Percentiles rank a stretch among this genome's conserved stretches.
These are phyloP conservation scores for Remorina albescens DNA, from an alignment of 2,797 vertebrate species.

Conservation along the genomic window DNA sequence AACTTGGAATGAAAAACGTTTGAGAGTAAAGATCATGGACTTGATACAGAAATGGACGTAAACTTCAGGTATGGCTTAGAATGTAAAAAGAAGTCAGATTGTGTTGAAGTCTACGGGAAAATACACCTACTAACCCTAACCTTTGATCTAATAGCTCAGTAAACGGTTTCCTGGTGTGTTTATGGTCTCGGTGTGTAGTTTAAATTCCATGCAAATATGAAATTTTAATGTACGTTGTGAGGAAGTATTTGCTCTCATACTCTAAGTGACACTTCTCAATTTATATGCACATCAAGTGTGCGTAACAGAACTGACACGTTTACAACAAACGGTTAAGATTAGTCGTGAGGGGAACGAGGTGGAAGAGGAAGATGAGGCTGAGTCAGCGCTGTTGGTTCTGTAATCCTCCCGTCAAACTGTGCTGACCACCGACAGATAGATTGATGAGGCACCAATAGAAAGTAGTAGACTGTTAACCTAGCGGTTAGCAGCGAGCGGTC, in stretches of 20 bases:
- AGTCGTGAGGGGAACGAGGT: not conserved
- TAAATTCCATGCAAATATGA: too few relatives aligned
- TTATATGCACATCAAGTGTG: not conserved
- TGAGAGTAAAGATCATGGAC: too few relatives aligned
- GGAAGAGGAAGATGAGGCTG: constrained; percentile 32
- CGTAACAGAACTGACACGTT: not conserved
- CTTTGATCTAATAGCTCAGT: too few relatives aligned
- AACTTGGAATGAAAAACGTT: too few relatives aligned
- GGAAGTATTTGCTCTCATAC: not conserved
- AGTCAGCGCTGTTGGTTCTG: constrained; percentile 52
- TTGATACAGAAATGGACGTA: too few relatives aligned
- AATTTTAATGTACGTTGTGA: too few relatives aligned
- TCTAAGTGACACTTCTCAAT: not conserved
- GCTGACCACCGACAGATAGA: constrained; percentile 34
- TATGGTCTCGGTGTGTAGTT: too few relatives aligned
- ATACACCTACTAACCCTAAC: too few relatives aligned
- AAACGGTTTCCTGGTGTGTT: too few relatives aligned
- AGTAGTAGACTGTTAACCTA: constrained; percentile 27
- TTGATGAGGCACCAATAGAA: not conserved
- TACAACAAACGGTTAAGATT: constrained; percentile 12
- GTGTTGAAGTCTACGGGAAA: too few relatives aligned
- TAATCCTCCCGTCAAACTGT: constrained; percentile 37
- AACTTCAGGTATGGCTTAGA: too few relatives aligned
- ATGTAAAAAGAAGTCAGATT: too few relatives aligned
- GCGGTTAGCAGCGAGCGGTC: constrained; percentile 18